Percentiles rank a stretch among this genome's conserved stretches.
Conservation (phyloP, 1,140 invertebrate species). For the Brachionus paranguensis region DNA sequence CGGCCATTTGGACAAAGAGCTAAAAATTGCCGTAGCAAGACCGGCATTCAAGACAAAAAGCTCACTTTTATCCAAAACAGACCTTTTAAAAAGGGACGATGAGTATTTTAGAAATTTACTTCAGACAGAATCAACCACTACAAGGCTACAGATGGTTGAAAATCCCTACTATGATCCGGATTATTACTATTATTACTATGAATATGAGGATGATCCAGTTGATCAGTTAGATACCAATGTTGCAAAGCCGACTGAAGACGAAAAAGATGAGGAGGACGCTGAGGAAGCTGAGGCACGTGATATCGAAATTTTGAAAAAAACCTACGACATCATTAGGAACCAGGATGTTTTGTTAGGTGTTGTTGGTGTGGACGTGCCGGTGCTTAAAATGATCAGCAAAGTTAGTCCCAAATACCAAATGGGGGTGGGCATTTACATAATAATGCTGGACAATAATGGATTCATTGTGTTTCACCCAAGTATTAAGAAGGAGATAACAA, state of each 20-base stretch:
- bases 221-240: not conserved
- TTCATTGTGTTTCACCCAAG: constrained; percentile 38
- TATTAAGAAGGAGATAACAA: constrained; percentile 29
- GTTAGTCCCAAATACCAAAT: constrained; percentile 34
- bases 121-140: not conserved
- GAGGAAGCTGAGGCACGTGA: not conserved
- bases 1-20: constrained; percentile 38
- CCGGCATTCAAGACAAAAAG: not conserved
- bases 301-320: not conserved
- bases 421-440: constrained; percentile 18
- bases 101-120: not conserved
- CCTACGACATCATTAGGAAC: not conserved
- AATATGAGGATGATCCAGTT: not conserved
- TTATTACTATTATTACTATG: not conserved
- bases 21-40: constrained; percentile 36
- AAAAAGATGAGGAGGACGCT: not conserved
- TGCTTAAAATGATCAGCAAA: constrained; percentile 15
- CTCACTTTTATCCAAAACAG: not conserved
- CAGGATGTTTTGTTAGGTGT: constrained; percentile 4
- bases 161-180: not conserved
- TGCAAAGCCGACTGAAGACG: not conserved
- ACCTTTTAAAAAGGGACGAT: not conserved
- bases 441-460: constrained; percentile 39
- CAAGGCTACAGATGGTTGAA: not conserved
- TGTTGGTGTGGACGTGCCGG: constrained; percentile 40